These are phyloP conservation scores for Campylomormyrus numenius DNA, from an alignment of 2,113 vertebrate genomes.

Conservation along the genomic window DNA sequence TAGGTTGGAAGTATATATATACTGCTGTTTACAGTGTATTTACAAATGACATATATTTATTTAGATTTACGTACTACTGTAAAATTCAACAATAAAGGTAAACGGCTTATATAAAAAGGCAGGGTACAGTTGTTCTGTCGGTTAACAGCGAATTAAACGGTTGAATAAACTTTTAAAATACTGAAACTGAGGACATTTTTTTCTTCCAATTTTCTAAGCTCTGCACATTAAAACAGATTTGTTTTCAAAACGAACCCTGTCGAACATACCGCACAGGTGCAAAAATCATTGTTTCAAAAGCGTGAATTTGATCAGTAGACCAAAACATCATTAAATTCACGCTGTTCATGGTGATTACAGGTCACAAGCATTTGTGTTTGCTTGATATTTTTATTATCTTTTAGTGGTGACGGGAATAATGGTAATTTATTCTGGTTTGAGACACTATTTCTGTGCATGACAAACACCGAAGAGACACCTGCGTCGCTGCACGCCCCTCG, in stretches of 20 bases:
- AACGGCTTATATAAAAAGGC: not conserved
- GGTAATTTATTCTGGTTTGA: conserved; percentile 71
- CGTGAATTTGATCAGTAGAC: conserved; percentile 67
- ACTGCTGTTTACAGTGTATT: not conserved
- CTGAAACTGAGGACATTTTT: conserved; percentile 11
- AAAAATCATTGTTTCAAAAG: conserved; percentile 66
- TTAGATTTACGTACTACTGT: not conserved
- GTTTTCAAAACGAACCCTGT: conserved; percentile 48
- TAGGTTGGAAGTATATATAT: not conserved
- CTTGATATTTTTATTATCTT: conserved; percentile 77
- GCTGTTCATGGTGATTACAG: conserved; percentile 72
- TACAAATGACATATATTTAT: not conserved
- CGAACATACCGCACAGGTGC: conserved; percentile 73
- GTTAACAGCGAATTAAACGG: conserved; percentile 14
- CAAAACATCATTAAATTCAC: conserved; percentile 63
- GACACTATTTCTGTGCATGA: conserved; percentile 75
- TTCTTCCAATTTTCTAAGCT: conserved; percentile 23
- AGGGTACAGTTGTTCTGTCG: not conserved
- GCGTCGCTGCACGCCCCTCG: conserved; percentile 79
- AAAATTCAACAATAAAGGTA: not conserved
- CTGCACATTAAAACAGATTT: conserved; percentile 46
- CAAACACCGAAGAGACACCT: conserved; percentile 82
- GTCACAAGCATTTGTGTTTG: conserved; percentile 74
- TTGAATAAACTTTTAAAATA: conserved; percentile 17
- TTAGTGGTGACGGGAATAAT: conserved; percentile 74